Evolutionary conservation across 2,113 vertebrate genomes (phyloP).

Genomic region (Stictonetta naevosa): DNA sequence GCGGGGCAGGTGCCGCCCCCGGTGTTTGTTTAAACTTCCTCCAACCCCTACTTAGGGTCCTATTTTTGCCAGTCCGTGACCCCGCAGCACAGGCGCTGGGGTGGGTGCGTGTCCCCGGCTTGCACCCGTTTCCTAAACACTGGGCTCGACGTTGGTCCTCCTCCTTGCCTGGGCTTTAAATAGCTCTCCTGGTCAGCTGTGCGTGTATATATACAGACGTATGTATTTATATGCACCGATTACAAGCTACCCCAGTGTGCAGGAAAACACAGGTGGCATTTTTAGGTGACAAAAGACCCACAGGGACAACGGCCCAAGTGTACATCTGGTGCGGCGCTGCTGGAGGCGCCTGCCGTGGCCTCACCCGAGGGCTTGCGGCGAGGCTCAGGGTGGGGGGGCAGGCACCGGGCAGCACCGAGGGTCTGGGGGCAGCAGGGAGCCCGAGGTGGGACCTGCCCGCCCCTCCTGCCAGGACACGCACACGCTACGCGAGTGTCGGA

Average conservation of each 20-base stretch:
- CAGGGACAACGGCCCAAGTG: not conserved
- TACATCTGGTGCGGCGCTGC: not conserved
- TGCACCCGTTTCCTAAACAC: slow-evolving; percentile 28
- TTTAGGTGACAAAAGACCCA: not conserved
- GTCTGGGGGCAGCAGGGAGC: not conserved
- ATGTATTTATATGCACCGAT: not conserved
- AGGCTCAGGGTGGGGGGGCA: not conserved
- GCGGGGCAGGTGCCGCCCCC: not conserved
- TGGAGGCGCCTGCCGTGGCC: not conserved
- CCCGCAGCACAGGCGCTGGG: fast-evolving
- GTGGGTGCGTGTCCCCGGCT: not conserved
- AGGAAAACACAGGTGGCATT: slow-evolving; percentile 29
- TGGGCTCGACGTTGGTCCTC: not conserved
- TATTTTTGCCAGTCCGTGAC: not conserved
- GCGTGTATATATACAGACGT: fast-evolving
- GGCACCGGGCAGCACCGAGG: too few species aligned
- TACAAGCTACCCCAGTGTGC: not conserved
- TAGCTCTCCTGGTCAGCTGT: not conserved
- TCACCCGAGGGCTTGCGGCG: fast-evolving
- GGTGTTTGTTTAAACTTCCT: not conserved
- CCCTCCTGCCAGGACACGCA: not conserved
- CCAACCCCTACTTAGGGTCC: fast-evolving
- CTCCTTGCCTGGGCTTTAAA: not conserved
- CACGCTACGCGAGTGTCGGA: not conserved
- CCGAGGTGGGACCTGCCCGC: not conserved